Conservation (phyloP, 1,140 invertebrate genomes). For the Xylocopa sonorina region DNA sequence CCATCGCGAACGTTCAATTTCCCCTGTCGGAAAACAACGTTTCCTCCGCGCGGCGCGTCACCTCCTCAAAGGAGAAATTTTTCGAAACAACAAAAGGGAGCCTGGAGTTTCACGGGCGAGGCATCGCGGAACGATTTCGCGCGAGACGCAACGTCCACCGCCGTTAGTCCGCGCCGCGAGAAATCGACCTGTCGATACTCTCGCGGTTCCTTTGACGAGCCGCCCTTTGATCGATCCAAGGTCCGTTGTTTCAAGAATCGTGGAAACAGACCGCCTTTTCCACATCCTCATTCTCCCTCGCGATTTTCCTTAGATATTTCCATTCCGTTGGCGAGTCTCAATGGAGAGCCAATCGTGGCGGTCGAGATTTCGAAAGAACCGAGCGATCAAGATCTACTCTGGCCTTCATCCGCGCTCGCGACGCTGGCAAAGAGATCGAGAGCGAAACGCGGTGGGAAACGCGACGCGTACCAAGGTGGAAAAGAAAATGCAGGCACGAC, state of each 20-base stretch:
- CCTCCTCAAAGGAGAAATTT: not conserved
- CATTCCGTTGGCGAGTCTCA: not conserved
- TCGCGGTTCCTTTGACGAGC: conserved; percentile 44
- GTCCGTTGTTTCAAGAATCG: not conserved
- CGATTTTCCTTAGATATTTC: not conserved
- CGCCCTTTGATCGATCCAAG: conserved; percentile 1
- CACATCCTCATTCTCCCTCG: conserved; percentile 38
- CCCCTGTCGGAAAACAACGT: not conserved
- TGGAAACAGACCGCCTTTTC: conserved; percentile 36
- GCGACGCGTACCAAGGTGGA: not conserved
- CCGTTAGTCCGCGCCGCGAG: not conserved
- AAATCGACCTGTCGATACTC: conserved; percentile 42
- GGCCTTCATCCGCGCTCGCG: not conserved
- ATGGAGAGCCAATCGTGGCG: too few species aligned
- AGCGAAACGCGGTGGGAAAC: not conserved
- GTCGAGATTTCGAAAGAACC: not conserved
- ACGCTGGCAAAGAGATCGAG: not conserved
- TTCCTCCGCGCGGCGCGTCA: not conserved
- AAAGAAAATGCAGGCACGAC: conserved; percentile 4
- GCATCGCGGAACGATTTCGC: not conserved
- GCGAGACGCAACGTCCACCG: not conserved
- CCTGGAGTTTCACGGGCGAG: not conserved
- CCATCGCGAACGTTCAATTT: conserved; percentile 12
- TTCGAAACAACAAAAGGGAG: not conserved
- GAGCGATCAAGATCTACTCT: not conserved